Evolutionary conservation across 2,888 invertebrate genomes (phyloP).

Genomic region (Norana najaformis): DNA sequence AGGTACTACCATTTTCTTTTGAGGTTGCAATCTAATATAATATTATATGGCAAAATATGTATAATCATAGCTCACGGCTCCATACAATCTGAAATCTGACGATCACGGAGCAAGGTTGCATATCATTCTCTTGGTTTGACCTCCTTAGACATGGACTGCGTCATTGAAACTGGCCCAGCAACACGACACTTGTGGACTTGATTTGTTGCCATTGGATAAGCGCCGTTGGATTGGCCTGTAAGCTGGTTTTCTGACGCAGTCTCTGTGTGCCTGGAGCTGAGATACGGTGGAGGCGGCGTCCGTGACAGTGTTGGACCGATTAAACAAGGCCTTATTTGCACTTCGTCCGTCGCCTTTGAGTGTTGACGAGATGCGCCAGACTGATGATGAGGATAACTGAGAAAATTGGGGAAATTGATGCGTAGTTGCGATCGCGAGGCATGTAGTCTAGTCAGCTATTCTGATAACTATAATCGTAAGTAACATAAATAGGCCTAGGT

Average conservation of each 20-base stretch:
- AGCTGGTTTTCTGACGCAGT: background rate
- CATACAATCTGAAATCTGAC: no score
- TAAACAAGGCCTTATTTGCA: background rate
- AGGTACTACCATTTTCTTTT: no score
- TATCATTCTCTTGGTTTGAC: background rate
- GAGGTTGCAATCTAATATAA: no score
- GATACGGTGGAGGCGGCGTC: background rate
- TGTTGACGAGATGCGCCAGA: background rate
- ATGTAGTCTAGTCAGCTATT: background rate
- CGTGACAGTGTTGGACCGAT: background rate
- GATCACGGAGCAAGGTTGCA: no score
- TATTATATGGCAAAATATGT: no score
- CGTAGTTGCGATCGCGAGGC: no score
- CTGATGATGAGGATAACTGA: background rate
- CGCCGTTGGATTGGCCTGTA: background rate
- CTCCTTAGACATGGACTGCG: background rate
- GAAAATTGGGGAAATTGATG: background rate
- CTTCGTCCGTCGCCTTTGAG: background rate
- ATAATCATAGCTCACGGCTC: no score
- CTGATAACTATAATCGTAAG: background rate
- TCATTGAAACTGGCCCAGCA: background rate
- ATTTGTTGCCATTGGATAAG: constrained; percentile 1
- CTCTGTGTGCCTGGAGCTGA: background rate
- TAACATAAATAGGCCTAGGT: no score
- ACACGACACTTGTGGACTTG: constrained; percentile 3